Base-by-base conservation (phyloP, 2,888 invertebrate genomes). In the Himalopsyche anomala region DNA sequence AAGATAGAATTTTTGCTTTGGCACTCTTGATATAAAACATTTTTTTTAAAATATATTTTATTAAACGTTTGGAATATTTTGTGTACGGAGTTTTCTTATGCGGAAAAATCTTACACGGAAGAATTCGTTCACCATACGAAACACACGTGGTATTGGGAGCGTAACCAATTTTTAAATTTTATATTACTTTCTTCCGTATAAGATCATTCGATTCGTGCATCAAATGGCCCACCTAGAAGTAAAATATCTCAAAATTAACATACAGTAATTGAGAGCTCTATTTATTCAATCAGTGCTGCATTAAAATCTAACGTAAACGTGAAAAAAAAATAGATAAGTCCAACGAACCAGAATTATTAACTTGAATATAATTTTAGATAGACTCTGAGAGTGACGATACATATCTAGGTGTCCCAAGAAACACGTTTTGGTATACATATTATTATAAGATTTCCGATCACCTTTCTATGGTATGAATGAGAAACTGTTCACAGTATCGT, bases 341-440 rank as follows among this genome's bases (percentile, higher is more conserved):
- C 17, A 56, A n/a, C n/a, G 4, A n/a, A 56, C 5, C 8, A 56
- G 17, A 17, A 56, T 56, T 56, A 56, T 56, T 8, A 17, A 5
- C 8, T n/a, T 8, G 17, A 17, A n/a, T 12, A 55, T 56, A 8
- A 56, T 2, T 56, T 56, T 56, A n/a, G n/a, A n/a, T 6, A n/a
- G 9, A 56, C 56, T 17, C 2, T 9, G n/a, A 17, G 56, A 56
- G 56, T 19, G 17, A 19, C 17, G 56, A 56, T 56, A 55, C n/a
- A 56, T 56, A n/a, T 56, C 56, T 56, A 56, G 56, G 56, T 56
- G 56, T 56, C n/a, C 5, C 17, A n/a, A 56, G 56, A 56, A 56
- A 56, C 56, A n/a, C n/a, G 56, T 56, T 56, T n/a, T 6, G 56
- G 9, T 45, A 9, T 45, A 11, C 45, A 45, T 45, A 45, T 45